A percentile compares a stretch with the other conserved stretches of the same genome.
phyloP scores from a whole-genome alignment of 2,888 invertebrate species.

The Schizaphis graminum region DNA sequence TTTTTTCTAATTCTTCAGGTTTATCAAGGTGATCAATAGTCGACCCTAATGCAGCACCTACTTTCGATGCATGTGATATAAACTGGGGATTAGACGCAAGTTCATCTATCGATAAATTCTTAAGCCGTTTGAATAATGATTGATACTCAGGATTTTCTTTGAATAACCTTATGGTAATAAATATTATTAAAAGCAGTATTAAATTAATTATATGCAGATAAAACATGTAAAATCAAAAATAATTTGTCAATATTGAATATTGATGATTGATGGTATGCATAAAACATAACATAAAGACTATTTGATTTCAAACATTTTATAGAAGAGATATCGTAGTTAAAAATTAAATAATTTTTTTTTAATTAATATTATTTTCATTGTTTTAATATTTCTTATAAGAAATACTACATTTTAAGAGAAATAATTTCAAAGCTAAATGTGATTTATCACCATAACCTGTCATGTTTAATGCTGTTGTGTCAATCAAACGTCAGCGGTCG shows the following conservation, averaged over 20 bases:
- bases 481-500: neutral
- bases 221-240: neutral
- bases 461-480: neutral
- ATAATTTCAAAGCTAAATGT: neutral
- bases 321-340: neutral
- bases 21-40: slow-evolving; percentile 49
- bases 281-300: neutral
- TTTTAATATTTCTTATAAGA: neutral
- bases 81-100: slow-evolving; percentile 44
- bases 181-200: neutral
- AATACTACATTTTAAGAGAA: neutral
- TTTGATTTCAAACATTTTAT: neutral
- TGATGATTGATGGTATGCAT: neutral
- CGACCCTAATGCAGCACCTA: slow-evolving; percentile 20
- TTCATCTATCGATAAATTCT: slow-evolving; percentile 26
- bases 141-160: slow-evolving; percentile 54
- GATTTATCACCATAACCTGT: neutral
- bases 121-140: slow-evolving; percentile 48
- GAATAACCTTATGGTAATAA: slow-evolving; percentile 15
- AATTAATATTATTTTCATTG: neutral
- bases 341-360: neutral
- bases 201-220: neutral
- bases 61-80: slow-evolving; percentile 43
- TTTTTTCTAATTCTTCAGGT: slow-evolving; percentile 38
- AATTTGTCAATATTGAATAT: neutral